Percentiles rank a stretch among this genome's conserved stretches.
Evolutionary conservation across 2,113 vertebrate genomes (phyloP).

Genomic region (Lophura nycthemera): DNA sequence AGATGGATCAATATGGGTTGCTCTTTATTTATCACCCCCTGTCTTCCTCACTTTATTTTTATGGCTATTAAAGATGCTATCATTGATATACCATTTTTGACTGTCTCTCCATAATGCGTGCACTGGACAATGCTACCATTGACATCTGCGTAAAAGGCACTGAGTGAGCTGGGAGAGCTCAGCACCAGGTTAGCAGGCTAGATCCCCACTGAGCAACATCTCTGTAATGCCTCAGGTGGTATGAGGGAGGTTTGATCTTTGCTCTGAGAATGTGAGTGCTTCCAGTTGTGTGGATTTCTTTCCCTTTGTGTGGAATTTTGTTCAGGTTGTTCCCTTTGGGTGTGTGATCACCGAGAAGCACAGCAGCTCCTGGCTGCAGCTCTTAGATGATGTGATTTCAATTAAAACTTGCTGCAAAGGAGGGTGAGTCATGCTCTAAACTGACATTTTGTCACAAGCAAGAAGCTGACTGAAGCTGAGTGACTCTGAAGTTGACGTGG

Average conservation of each 20-base stretch:
- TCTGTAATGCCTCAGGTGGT: not conserved
- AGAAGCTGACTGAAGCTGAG: not conserved
- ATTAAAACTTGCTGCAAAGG: constrained; percentile 15
- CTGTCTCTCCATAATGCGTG: constrained; percentile 21
- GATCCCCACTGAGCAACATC: not conserved
- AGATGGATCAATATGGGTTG: constrained; percentile 50
- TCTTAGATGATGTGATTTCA: not conserved
- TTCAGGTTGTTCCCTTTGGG: not conserved
- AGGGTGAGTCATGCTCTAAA: not conserved
- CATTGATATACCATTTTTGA: constrained; percentile 61
- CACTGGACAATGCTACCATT: constrained; percentile 26
- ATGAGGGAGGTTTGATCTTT: not conserved
- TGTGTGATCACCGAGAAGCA: not conserved
- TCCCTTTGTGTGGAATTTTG: not conserved
- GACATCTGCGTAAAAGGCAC: not conserved
- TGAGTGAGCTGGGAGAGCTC: not conserved
- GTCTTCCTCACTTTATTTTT: constrained; percentile 64
- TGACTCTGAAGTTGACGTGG: not conserved
- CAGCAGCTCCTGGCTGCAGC: not conserved
- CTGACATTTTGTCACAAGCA: not conserved
- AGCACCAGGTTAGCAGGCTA: not conserved
- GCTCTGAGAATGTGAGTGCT: not conserved
- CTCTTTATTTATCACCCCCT: constrained; percentile 56
- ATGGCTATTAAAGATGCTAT: constrained; percentile 65
- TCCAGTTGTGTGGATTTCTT: not conserved